Percentiles rank a stretch among this genome's conserved stretches.
phyloP scores from a whole-genome alignment of 92 coral and sea anemone genomes.

The Muricea muricata region DNA sequence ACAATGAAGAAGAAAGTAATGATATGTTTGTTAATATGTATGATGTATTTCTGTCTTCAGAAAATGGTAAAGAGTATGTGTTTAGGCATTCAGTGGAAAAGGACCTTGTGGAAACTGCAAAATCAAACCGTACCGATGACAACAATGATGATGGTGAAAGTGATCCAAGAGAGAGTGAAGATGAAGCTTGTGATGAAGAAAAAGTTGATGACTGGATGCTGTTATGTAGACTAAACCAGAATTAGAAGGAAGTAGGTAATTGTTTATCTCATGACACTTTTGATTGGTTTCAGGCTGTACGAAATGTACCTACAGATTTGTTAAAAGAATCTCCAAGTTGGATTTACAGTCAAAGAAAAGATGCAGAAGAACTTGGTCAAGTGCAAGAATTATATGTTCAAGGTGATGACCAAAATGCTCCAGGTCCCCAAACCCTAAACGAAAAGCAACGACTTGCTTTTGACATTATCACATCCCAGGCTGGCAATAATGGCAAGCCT shows the following conservation, averaged over 20 bases:
- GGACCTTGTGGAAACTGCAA: neutral
- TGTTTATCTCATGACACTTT: conserved; percentile 24
- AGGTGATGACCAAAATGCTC: conserved; percentile 2
- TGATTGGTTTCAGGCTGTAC: conserved; percentile 53
- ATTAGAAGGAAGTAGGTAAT: conserved; percentile 15
- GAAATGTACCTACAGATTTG: conserved; percentile 46
- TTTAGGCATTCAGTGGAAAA: conserved; percentile 44
- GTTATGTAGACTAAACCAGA: conserved; percentile 52
- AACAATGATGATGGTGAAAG: no score
- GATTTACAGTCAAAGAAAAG: neutral
- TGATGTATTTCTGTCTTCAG: no score
- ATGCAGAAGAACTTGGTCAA: conserved; percentile 1
- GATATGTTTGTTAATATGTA: conserved; percentile 7
- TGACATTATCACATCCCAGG: conserved; percentile 41
- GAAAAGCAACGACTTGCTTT: conserved; percentile 67
- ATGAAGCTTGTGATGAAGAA: conserved; percentile 11
- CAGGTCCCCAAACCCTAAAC: conserved; percentile 52
- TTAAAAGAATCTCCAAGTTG: no score
- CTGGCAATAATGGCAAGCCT: neutral
- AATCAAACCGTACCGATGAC: neutral
- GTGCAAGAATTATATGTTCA: neutral
- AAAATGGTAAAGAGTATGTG: conserved; percentile 52
- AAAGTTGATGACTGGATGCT: conserved; percentile 77
- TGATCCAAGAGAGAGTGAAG: conserved; percentile 12
- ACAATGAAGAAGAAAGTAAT: neutral